Evolutionary conservation across 1,140 invertebrate genomes (phyloP).

Genomic region (Sarcophaga bullata): DNA sequence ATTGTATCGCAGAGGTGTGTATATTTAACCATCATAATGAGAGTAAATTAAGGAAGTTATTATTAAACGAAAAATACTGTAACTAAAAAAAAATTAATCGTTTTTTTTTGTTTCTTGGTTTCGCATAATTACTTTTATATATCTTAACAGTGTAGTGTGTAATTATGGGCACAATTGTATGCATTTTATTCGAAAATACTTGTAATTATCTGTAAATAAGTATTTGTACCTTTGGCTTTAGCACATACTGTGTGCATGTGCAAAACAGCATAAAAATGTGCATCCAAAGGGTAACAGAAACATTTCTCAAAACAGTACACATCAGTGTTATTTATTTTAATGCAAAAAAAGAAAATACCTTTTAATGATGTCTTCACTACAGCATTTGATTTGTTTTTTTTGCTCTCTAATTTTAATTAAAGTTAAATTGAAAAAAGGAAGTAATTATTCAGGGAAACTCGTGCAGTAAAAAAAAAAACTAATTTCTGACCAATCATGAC

Average conservation of each 20-base stretch:
- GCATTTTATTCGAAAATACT: too few species aligned
- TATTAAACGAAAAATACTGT: conserved; percentile 9
- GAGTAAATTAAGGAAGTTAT: conserved; percentile 26
- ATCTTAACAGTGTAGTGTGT: background rate
- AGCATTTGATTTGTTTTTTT: background rate
- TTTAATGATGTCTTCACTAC: background rate
- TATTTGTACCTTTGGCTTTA: background rate
- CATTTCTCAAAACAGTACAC: background rate
- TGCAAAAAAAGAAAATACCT: background rate
- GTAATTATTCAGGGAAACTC: conserved; percentile 11
- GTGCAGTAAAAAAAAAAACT: background rate
- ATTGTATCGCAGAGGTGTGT: background rate
- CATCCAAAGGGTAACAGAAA: conserved; percentile 10
- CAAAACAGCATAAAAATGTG: conserved; percentile 17
- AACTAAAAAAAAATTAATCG: background rate
- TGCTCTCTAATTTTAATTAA: background rate
- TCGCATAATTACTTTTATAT: conserved; percentile 22
- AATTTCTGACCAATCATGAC: background rate
- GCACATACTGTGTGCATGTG: background rate
- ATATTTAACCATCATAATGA: conserved; percentile 22
- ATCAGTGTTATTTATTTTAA: background rate
- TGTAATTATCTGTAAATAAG: too few species aligned
- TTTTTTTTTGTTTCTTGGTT: background rate
- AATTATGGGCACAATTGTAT: too few species aligned
- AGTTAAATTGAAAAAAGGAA: background rate